phyloP scores from a whole-genome alignment of 2,797 vertebrate genomes.

The Pipistrellus pygmaeus region DNA sequence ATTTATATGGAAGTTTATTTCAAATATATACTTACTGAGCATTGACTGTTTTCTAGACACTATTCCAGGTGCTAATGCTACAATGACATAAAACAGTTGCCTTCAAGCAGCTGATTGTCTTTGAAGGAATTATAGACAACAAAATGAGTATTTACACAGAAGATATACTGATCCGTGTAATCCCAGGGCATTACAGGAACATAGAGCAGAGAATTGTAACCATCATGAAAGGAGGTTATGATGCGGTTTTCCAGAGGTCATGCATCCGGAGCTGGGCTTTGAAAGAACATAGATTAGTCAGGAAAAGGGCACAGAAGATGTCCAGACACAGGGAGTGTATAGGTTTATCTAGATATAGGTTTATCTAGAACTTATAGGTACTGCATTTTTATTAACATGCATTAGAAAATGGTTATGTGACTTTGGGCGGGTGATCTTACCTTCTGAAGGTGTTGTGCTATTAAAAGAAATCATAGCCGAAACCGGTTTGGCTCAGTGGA shows the following conservation, averaged over 20 bases:
- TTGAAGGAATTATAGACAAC: not conserved
- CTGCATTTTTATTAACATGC: not conserved
- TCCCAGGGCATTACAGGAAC: not conserved
- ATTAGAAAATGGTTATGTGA: not conserved
- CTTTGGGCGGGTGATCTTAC: not conserved
- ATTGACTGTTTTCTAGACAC: not conserved
- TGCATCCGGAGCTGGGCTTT: not conserved
- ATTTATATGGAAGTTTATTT: slow-evolving; percentile 13
- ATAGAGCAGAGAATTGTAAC: not conserved
- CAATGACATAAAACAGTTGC: not conserved
- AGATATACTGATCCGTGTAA: not conserved
- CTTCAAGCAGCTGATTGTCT: not conserved
- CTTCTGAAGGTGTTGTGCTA: not conserved
- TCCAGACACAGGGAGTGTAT: not conserved
- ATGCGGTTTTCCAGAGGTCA: not conserved
- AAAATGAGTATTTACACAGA: not conserved
- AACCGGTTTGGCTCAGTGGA: no score
- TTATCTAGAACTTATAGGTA: not conserved
- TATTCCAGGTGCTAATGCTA: not conserved
- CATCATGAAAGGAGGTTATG: not conserved
- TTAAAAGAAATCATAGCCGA: not conserved
- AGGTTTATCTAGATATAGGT: not conserved
- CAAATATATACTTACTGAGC: not conserved
- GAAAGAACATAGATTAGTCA: not conserved
- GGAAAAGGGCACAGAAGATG: not conserved